Base-by-base conservation (phyloP, 2,888 invertebrate species). In the Synanthedon vespiformis region DNA sequence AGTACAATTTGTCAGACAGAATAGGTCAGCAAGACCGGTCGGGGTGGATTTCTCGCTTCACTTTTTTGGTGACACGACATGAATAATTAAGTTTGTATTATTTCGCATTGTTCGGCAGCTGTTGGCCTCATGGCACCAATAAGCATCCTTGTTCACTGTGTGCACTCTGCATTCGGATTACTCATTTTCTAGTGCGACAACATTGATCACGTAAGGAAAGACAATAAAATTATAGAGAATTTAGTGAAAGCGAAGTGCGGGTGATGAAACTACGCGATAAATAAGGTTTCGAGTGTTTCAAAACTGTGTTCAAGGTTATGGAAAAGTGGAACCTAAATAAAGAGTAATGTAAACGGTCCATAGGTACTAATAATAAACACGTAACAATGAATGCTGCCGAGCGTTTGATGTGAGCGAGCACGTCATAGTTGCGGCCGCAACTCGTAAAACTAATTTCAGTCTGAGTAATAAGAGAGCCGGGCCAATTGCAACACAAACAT, bases 381-480 rank as follows among this genome's bases (percentile, higher is more conserved):
- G 77, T 78, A 84, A 85, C 85, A 85, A 85, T 82, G 76, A 81
- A 72, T 74, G 72, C 27, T 51, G 67, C 68, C 64, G 61, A 68
- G 66, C 71, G 64, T 75, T 77, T 75, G 79, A 77, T 80, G 74
- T 75, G 74, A 70, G 74, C 74, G 62, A 70, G 63, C 74, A 70
- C 80, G 81, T 80, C 83, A 82, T 68, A 74, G 68, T 68, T 56
- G 65, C 67, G 67, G 71, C 72, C 64, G 67, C 66, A 70, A 75
- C 74, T 85, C 83, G 79, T 85, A 80, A 85, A 86, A 80, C 78
- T 81, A 85, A 83, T 79, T 70, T 82, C 74, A 77, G 74, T 68
- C 61, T 65, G 63, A 65, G 71, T 69, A 68, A 71, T 71, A 67
- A 68, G 54, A 58, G 55, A 54, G 69, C 64, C 62, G 62, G 40